Percentiles rank a stretch among this genome's conserved stretches.
Evolutionary conservation across 2,888 invertebrate genomes (phyloP).

Genomic region (Eupithecia insigniata): DNA sequence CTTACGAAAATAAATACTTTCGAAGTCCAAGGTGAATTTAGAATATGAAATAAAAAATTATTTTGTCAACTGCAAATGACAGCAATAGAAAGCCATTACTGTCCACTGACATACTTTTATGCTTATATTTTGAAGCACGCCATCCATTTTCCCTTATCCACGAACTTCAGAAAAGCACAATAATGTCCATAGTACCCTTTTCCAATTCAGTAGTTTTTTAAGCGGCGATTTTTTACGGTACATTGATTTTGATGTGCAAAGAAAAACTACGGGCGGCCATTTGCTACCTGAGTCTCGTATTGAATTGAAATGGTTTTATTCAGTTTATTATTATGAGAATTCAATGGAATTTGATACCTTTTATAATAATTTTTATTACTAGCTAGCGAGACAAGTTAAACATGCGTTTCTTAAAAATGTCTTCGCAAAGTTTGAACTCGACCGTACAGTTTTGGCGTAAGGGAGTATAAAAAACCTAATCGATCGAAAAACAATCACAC

Average conservation of each 20-base stretch:
- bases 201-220: constrained; percentile 58
- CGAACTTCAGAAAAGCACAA: constrained; percentile 42
- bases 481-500: no score
- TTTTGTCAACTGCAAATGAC: no score
- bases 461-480: no score
- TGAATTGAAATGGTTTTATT: constrained; percentile 25
- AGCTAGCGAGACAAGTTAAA: no score
- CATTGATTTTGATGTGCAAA: constrained; percentile 45
- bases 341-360: background rate
- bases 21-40: no score
- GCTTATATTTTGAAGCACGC: background rate
- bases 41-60: no score
- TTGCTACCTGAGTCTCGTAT: constrained; percentile 31
- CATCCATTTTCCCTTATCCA: background rate
- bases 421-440: no score
- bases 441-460: no score
- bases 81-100: no score
- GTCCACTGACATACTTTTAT: background rate
- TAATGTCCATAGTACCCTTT: constrained; percentile 52
- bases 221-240: constrained; percentile 47
- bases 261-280: constrained; percentile 43
- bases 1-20: no score
- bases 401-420: no score
- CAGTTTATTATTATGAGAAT: constrained; percentile 15
- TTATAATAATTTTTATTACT: background rate